Percentiles rank a stretch among this genome's conserved stretches.
Conservation (phyloP, 2,113 vertebrate species). For the Gnathonemus echidnorhynchus region DNA sequence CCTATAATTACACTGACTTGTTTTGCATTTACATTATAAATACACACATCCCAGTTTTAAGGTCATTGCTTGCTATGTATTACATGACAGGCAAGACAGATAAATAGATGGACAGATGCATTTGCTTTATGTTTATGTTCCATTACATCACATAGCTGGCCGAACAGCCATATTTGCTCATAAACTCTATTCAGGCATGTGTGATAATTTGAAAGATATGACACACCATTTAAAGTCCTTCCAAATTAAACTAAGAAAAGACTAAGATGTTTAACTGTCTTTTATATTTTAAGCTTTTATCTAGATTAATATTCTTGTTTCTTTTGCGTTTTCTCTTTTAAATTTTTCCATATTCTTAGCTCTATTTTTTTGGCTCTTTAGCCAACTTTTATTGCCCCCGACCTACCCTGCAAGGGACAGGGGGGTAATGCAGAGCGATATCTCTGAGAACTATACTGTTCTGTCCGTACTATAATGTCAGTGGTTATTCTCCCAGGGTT, state of each 20-base stretch:
- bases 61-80: background rate
- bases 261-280: background rate
- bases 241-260: background rate
- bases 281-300: background rate
- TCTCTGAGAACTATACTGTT: background rate
- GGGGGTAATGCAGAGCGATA: background rate
- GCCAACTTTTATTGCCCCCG: background rate
- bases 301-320: background rate
- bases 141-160: background rate
- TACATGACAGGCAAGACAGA: background rate
- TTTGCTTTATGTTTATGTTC: background rate
- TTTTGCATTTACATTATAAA: background rate
- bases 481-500: background rate
- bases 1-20: constrained; percentile 27
- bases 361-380: background rate
- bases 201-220: background rate
- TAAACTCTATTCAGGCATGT: background rate
- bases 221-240: background rate
- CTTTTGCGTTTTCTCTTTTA: background rate
- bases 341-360: background rate
- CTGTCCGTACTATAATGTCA: background rate
- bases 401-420: background rate
- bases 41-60: background rate
- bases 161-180: background rate
- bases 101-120: background rate